Evolutionary conservation across 2,797 vertebrate genomes (phyloP), one percentile per base, ranked within the genome.

Genomic region (Remorina albescens): DNA sequence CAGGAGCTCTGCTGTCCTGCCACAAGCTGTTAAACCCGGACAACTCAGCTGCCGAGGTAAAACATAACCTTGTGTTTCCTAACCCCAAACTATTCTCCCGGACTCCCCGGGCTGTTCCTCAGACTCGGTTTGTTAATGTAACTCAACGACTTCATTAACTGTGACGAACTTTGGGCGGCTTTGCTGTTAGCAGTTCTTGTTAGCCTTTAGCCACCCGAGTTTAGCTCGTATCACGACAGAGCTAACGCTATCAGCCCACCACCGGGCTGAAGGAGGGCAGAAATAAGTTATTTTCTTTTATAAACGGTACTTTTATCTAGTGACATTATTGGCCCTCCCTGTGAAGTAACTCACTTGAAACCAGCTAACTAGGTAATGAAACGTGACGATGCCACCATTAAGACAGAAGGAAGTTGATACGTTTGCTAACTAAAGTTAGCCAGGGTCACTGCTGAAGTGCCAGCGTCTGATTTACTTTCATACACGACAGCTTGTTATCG

Each of bases 41-140:
- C 67, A 47, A 16, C 42, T 62, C 51, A 3, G 0, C 54, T 41
- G 32, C 18, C 13, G 50, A 82, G 89, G 88, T 92, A 87, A 81
- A n/a, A 62, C 5, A 41, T 46, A n/a, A 11, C 0, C 0, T 8
- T 8, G 0, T 6, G 0, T 16, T 69, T 55, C 3, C 12, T 2
- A 39, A 47, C 56, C 34, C 5, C 4, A 13, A 6, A 2, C 23
- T 30, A 19, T 25, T 7, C 19, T 9, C n/a, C n/a, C n/a, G n/a
- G n/a, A n/a, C 8, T 59, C n/a, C 34, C 0, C 12, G 0, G 34
- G 0, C 2, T 2, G 5, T 2, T 39, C 32, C 2, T 53, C 50
- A 13, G 1, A n/a, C 2, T 2, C 19, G 2, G 6, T 15, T 19
- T 61, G 32, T 15, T 46, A 23, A 0, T 23, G 13, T 4, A 26